phyloP scores from a whole-genome alignment of 2,797 vertebrate genomes.

The Schizopygopsis pylzovi region DNA sequence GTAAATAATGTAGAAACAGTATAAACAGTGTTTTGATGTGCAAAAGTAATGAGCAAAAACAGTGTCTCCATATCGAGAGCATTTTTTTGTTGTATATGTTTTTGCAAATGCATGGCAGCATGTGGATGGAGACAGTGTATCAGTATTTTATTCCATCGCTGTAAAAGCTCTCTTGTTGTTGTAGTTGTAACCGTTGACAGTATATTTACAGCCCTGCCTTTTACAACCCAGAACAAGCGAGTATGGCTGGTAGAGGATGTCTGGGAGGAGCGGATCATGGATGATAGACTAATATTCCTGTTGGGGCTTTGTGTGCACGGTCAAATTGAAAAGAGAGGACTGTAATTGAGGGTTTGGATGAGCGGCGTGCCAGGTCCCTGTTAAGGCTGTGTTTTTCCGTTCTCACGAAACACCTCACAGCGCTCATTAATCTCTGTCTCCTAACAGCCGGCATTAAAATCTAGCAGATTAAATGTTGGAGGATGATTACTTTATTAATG shows the following conservation, averaged over 20 bases:
- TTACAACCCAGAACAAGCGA: constrained; percentile 23
- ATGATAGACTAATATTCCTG: constrained; percentile 47
- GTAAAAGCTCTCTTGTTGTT: constrained; percentile 25
- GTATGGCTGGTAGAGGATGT: background rate
- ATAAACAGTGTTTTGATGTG: background rate
- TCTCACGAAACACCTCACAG: constrained; percentile 75
- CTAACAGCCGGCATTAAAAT: constrained; percentile 76
- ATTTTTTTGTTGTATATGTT: background rate
- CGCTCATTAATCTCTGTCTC: constrained; percentile 69
- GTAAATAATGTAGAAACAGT: background rate
- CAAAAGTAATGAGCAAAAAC: background rate
- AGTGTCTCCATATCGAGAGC: background rate
- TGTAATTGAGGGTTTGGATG: constrained; percentile 60
- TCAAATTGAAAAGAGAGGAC: constrained; percentile 47
- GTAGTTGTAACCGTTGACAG: constrained; percentile 16
- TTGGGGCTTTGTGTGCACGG: constrained; percentile 31
- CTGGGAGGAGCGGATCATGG: constrained; percentile 33
- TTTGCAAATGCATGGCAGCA: background rate
- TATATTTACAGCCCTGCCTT: constrained; percentile 20
- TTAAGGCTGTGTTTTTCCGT: constrained; percentile 71
- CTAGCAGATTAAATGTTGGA: constrained; percentile 71
- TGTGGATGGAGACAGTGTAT: background rate
- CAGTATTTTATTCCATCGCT: constrained; percentile 6
- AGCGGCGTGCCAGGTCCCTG: constrained; percentile 44
- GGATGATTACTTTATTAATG: constrained; percentile 70